Conservation (phyloP, 1,140 invertebrate genomes). For the Heliconius congener region DNA sequence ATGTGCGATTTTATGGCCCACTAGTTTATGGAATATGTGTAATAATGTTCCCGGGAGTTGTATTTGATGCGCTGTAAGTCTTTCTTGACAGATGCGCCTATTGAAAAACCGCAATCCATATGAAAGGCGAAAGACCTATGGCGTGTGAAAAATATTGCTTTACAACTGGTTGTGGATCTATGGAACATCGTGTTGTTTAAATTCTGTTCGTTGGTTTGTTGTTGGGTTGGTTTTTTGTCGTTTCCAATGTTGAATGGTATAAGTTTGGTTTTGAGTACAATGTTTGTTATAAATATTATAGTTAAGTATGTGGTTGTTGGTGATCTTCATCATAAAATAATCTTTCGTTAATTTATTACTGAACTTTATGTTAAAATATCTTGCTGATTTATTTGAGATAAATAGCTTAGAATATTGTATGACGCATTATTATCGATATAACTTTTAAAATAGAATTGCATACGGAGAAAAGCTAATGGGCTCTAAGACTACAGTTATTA, state of each 20-base stretch:
- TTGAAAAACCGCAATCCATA: constrained; percentile 39
- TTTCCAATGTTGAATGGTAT: not conserved
- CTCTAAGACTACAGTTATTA: constrained; percentile 32
- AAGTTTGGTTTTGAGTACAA: too few relatives aligned
- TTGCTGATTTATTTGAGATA: too few relatives aligned
- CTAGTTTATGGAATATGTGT: constrained; percentile 77
- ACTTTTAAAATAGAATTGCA: not conserved
- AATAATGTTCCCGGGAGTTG: constrained; percentile 62
- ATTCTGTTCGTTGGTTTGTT: not conserved
- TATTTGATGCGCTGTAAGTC: constrained; percentile 53
- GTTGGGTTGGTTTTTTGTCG: not conserved
- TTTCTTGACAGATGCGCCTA: constrained; percentile 51
- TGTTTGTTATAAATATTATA: too few relatives aligned
- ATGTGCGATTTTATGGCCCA: constrained; percentile 74
- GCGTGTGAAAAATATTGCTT: constrained; percentile 9
- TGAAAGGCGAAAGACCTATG: constrained; percentile 14
- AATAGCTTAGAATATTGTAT: too few relatives aligned
- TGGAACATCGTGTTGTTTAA: not conserved
- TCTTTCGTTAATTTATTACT: too few relatives aligned
- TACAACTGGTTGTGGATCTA: not conserved
- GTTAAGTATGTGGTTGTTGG: too few relatives aligned
- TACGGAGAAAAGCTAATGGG: constrained; percentile 1
- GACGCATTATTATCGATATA: not conserved
- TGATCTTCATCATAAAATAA: too few relatives aligned
- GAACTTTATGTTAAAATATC: too few relatives aligned